Evolutionary conservation across 1,140 invertebrate genomes (phyloP), one percentile per base, ranked within the genome.

Genomic region (Apis dorsata): DNA sequence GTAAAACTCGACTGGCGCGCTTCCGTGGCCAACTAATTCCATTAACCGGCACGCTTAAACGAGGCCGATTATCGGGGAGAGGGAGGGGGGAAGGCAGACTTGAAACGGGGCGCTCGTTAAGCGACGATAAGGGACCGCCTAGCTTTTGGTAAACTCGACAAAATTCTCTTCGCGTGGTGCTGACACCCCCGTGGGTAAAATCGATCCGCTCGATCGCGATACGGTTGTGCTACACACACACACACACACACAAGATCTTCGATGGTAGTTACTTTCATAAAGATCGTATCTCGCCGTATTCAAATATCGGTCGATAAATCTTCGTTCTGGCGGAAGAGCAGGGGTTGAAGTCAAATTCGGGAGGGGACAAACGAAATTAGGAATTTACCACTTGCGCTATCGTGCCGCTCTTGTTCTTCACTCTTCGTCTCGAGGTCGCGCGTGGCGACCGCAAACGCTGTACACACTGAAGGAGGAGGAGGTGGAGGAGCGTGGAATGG

Each of bases 281-380:
- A 83, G 24, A 62, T 3, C 9, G 7, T 10, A 19, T 3, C 19
- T 10, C 15, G 1, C 28, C 49, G 63, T 57, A 44, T 79, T 83
- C 70, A 24, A 68, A 21, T 71, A 55, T 15, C 34, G 13, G 49
- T 71, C 82, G 55, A 84, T 84, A 71, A 84, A 84, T 84, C 82
- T 84, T 84, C 77, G 44, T 80, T 57, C 44, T 1, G 5, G 1
- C 24, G 21, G 11, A 15, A n/a, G 51, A 3, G 21, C 7, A 13
- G 24, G 53, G 4, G 34, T 34, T 34, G 34, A 34, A 34, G 28
- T 34, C 1, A 34, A 34, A 34, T 34, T 0, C 34, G 34, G 34
- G 34, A 44, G 34, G 34, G 28, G 34, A 60, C n/a, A 59, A 84
- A 80, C 79, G 69, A 84, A 84, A 84, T 84, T 84, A 84, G 60